Percentiles rank a stretch among this genome's conserved stretches.
These are phyloP conservation scores for Arge pagana DNA, from an alignment of 2,888 invertebrate species.

Conservation along the genomic window DNA sequence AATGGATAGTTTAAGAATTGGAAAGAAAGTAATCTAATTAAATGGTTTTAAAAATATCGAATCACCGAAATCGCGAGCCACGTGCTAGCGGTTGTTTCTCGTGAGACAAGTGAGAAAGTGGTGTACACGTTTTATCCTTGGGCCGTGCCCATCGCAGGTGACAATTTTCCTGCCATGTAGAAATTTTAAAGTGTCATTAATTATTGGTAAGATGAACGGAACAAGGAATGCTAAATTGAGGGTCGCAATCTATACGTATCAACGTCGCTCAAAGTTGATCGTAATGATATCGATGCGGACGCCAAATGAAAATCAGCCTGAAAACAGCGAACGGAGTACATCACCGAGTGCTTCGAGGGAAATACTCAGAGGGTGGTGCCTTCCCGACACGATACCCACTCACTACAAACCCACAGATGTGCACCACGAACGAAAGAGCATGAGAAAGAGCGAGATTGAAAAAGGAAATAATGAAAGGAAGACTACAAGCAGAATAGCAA, in stretches of 20 bases:
- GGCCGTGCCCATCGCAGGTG: constrained; percentile 48
- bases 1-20: constrained; percentile 21
- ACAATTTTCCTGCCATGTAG: constrained; percentile 49
- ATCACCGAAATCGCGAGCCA: constrained; percentile 4
- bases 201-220: constrained; percentile 50
- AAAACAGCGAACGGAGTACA: constrained; percentile 7
- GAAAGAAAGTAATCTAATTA: constrained; percentile 8
- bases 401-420: background rate
- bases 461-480: constrained; percentile 15
- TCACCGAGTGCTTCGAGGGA: constrained; percentile 30
- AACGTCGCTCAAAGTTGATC: too few species aligned
- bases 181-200: constrained; percentile 54
- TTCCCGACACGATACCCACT: constrained; percentile 38
- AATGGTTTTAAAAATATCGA: constrained; percentile 19
- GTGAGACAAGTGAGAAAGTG: constrained; percentile 3
- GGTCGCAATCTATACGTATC: background rate
- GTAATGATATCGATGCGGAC: background rate
- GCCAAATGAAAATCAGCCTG: background rate
- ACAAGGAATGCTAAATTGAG: constrained; percentile 28
- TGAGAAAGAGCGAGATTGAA: constrained; percentile 18
- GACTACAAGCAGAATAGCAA: background rate
- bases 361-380: constrained; percentile 45
- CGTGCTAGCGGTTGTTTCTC: constrained; percentile 12
- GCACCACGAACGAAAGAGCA: constrained; percentile 3
- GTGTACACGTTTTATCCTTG: constrained; percentile 33